These are phyloP conservation scores for Eudemis profundana DNA, from an alignment of 2,888 invertebrate genomes.

Conservation along the genomic window DNA sequence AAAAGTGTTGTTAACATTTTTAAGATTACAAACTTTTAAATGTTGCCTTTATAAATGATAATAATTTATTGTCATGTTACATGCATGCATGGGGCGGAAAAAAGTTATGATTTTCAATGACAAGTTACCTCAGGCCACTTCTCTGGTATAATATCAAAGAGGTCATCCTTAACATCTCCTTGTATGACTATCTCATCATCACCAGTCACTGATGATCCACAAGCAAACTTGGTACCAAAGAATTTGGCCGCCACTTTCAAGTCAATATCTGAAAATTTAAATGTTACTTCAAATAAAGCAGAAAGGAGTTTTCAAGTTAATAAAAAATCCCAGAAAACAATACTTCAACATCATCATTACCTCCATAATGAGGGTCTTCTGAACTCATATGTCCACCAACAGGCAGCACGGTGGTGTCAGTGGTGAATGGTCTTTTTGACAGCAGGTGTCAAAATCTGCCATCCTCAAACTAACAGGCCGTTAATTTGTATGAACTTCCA, in stretches of 20 bases:
- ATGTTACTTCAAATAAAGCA: neutral
- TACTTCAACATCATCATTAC: too few species aligned
- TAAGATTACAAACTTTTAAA: neutral
- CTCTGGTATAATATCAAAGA: slow-evolving; percentile 98
- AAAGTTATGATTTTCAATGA: too few species aligned
- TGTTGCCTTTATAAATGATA: neutral
- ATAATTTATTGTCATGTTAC: too few species aligned
- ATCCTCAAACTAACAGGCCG: too few species aligned
- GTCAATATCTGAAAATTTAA: slow-evolving; percentile 91
- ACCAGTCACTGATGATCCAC: slow-evolving; percentile 99
- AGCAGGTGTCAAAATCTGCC: too few species aligned
- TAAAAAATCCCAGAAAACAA: too few species aligned
- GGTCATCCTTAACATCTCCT: slow-evolving; percentile 99
- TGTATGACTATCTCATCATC: slow-evolving; percentile 99
- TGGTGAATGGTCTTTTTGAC: too few species aligned
- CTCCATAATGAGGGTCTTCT: too few species aligned
- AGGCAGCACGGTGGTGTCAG: too few species aligned
- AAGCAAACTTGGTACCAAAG: slow-evolving; percentile 98
- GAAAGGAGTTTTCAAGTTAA: neutral
- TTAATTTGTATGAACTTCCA: too few species aligned
- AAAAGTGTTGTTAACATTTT: slow-evolving; percentile 28
- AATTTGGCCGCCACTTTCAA: slow-evolving; percentile 98
- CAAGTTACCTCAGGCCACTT: slow-evolving; percentile 96
- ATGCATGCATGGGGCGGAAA: too few species aligned
- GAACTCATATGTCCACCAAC: too few species aligned